Percentiles rank a stretch among this genome's conserved stretches.
Conservation (phyloP, 1,140 invertebrate species). For the Battus philenor region DNA sequence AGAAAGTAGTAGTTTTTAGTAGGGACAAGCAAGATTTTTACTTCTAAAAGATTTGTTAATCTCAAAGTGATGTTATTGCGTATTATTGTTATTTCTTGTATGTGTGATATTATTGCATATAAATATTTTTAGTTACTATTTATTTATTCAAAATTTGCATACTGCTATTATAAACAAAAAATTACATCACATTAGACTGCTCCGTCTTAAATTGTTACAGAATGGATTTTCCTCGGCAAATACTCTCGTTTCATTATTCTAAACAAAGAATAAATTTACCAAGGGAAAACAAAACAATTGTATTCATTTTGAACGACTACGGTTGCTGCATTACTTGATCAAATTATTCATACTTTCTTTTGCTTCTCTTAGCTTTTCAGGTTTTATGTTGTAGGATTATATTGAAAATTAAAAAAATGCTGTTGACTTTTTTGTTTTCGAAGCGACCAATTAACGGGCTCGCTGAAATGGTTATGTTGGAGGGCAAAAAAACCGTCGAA, state of each 20-base stretch:
- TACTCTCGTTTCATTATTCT: conserved; percentile 68
- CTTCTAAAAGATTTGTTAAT: too few species aligned
- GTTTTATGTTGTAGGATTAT: conserved; percentile 25
- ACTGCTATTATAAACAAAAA: conserved; percentile 55
- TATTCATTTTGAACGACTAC: conserved; percentile 65
- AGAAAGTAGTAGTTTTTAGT: too few species aligned
- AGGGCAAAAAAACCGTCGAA: conserved; percentile 54
- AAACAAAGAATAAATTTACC: conserved; percentile 68
- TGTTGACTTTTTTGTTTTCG: conserved; percentile 26
- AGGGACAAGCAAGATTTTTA: too few species aligned
- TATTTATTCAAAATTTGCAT: conserved; percentile 40
- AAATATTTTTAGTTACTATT: too few species aligned
- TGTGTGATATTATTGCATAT: too few species aligned
- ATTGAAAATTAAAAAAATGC: conserved; percentile 21
- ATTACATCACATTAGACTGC: conserved; percentile 56
- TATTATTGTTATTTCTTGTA: too few species aligned
- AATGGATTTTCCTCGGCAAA: conserved; percentile 64
- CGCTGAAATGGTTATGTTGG: conserved; percentile 44
- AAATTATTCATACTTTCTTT: conserved; percentile 54
- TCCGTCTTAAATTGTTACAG: conserved; percentile 62
- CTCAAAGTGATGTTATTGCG: too few species aligned
- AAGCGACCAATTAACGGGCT: conserved; percentile 58
- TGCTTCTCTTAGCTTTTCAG: conserved; percentile 33
- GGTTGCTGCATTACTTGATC: conserved; percentile 63
- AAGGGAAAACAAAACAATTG: conserved; percentile 70